Evolutionary conservation across 2,888 invertebrate species (phyloP), one percentile per base, ranked within the genome.

Genomic region (Podabrus alpinus): DNA sequence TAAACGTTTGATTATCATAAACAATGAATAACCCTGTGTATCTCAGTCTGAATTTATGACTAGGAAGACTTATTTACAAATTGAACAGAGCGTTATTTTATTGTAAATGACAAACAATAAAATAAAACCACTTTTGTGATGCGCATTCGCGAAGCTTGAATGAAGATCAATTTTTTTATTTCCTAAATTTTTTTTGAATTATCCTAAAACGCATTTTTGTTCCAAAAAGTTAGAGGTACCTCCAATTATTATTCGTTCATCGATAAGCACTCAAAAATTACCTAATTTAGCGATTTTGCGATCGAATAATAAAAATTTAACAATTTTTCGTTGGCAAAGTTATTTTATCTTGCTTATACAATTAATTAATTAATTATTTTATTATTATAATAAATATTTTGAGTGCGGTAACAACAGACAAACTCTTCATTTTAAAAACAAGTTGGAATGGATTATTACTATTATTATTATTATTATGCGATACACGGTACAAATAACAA

Each of bases 361-460:
- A 45, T 45, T 45, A 45, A n/a, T 29, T 45, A 45, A 45, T 45
- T 45, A 45, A 29, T 29, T 29, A 29, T 45, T n/a, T 45, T 45
- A 45, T 21, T 21, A 21, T 45, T 45, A 45, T 45, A 45, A 45
- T 72, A 73, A 72, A 29, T 73, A 74, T 67, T 71, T 70, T 29
- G 29, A 64, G 62, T 64, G 21, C 62, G 75, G 75, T 75, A 75
- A 75, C 75, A 73, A 75, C 72, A 69, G 21, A 70, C 60, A 72
- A 76, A 74, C 74, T 78, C 82, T 81, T 82, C 79, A 77, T 79
- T 81, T 77, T 79, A 80, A 81, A 81, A 81, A 83, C 84, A 82
- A 83, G 82, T 82, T 83, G 85, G 85, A 84, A 84, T 84, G 85
- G 83, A 84, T 81, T 59, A 45, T 45, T 45, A 45, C 45, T 45